Conservation (phyloP, 2,113 vertebrate species). For the Natator depressus region DNA sequence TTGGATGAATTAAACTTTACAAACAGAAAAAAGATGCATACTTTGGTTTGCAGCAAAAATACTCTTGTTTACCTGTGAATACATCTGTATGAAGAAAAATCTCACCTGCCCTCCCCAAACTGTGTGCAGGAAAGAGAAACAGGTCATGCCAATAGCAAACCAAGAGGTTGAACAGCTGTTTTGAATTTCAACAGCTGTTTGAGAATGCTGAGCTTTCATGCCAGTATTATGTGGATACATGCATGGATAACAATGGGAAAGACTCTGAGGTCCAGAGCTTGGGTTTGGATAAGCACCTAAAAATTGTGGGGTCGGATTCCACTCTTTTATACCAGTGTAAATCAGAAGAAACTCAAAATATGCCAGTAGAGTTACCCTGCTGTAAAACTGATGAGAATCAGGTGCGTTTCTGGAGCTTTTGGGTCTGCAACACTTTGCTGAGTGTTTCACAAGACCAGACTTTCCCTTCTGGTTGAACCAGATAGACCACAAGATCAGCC, state of each 20-base stretch:
- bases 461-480: background rate
- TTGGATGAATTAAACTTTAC: background rate
- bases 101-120: background rate
- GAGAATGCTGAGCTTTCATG: background rate
- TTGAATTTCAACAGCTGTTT: background rate
- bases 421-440: background rate
- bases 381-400: background rate
- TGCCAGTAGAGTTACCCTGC: background rate
- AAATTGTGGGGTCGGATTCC: slow-evolving; percentile 33
- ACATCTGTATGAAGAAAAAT: background rate
- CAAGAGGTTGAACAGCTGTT: background rate
- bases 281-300: background rate
- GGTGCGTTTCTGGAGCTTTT: background rate
- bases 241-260: background rate
- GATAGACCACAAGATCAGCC: background rate
- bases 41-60: background rate
- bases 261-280: background rate
- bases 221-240: slow-evolving; percentile 9
- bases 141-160: background rate
- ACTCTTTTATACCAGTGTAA: background rate
- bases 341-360: background rate
- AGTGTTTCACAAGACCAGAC: background rate
- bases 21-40: background rate
- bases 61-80: background rate
- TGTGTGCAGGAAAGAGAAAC: background rate